A percentile compares a stretch with the other conserved stretches of the same genome.
These are phyloP conservation scores for Periophthalmus modestus DNA, from an alignment of 2,113 vertebrate species.

Conservation along the genomic window DNA sequence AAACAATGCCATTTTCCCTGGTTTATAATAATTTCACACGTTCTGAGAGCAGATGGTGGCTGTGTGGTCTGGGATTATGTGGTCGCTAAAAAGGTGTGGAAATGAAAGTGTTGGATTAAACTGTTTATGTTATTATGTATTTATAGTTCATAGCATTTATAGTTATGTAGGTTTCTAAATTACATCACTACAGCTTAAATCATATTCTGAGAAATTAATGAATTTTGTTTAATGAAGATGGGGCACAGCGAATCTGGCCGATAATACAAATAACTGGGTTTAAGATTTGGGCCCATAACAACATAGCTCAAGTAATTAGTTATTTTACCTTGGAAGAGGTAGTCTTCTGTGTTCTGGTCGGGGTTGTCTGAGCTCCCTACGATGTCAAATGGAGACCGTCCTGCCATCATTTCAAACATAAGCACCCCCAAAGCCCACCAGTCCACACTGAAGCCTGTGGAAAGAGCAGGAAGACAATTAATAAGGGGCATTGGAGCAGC, in stretches of 20 bases:
- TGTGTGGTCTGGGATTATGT: slow-evolving; percentile 20
- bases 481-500: too few relatives aligned
- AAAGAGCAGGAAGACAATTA: neutral
- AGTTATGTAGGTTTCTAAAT: neutral
- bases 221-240: too few relatives aligned
- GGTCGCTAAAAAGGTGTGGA: slow-evolving; percentile 40
- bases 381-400: slow-evolving; percentile 95
- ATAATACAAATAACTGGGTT: too few relatives aligned
- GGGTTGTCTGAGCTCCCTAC: slow-evolving; percentile 98
- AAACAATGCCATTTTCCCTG: neutral
- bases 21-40: slow-evolving; percentile 42
- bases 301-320: neutral
- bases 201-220: too few relatives aligned
- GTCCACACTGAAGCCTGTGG: slow-evolving; percentile 94
- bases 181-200: neutral
- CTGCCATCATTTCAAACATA: slow-evolving; percentile 99
- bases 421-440: slow-evolving; percentile 99
- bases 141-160: neutral
- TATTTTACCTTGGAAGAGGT: slow-evolving; percentile 97
- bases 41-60: slow-evolving; percentile 55
- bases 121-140: neutral
- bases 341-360: slow-evolving; percentile 99
- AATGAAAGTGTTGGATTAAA: slow-evolving; percentile 36
- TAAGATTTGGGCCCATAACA: too few relatives aligned
- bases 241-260: too few relatives aligned